Conservation (phyloP, 1,140 invertebrate genomes). For the Papilio dardanus region DNA sequence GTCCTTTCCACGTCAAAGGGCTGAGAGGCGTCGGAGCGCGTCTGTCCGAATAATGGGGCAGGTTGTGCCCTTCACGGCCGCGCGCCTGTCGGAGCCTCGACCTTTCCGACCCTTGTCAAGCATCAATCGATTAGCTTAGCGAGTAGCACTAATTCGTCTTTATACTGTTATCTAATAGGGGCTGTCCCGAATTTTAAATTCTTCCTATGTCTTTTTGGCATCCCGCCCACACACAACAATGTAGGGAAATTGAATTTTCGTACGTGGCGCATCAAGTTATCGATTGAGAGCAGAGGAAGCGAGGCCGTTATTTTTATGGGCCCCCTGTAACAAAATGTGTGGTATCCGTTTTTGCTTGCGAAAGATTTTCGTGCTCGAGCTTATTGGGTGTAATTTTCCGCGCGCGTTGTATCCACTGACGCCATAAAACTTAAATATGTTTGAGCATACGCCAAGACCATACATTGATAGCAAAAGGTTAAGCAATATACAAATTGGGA, state of each 20-base stretch:
- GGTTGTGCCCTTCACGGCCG: conserved; percentile 54
- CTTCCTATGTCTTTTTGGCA: conserved; percentile 50
- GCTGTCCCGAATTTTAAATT: conserved; percentile 42
- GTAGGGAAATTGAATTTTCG: conserved; percentile 61
- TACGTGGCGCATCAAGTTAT: conserved; percentile 51
- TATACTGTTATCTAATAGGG: conserved; percentile 49
- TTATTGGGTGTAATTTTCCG: conserved; percentile 30
- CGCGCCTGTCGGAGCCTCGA: conserved; percentile 52
- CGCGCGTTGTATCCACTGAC: conserved; percentile 39
- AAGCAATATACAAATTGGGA: background rate
- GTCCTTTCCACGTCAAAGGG: conserved; percentile 74
- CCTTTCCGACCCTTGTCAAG: conserved; percentile 76
- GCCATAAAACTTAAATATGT: conserved; percentile 40
- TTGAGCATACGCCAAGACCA: conserved; percentile 13
- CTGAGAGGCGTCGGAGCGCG: conserved; percentile 75
- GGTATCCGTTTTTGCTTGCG: conserved; percentile 39
- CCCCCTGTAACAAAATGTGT: conserved; percentile 35
- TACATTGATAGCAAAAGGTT: background rate
- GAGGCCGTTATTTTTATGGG: conserved; percentile 52
- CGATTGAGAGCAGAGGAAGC: conserved; percentile 50
- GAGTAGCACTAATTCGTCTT: conserved; percentile 50
- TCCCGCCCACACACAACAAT: conserved; percentile 55
- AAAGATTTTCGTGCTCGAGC: conserved; percentile 36
- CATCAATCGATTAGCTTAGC: conserved; percentile 75
- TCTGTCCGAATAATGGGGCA: conserved; percentile 76